A percentile compares a stretch with the other conserved stretches of the same genome.
Conservation (phyloP, 1,140 invertebrate genomes). For the Apis laboriosa region DNA sequence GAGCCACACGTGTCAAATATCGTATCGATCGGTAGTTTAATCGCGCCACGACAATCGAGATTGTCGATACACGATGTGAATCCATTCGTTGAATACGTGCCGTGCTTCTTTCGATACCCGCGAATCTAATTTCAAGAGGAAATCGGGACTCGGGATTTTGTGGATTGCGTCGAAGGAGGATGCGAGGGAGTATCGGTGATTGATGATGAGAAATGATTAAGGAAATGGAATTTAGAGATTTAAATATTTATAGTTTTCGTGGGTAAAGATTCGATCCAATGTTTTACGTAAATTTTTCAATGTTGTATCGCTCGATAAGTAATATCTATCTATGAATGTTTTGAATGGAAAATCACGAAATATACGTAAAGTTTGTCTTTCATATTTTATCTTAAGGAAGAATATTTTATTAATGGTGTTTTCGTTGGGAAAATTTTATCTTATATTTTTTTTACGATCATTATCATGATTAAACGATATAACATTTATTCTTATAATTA, state of each 20-base stretch:
- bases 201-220: neutral
- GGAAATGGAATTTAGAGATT: neutral
- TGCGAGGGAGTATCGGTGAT: neutral
- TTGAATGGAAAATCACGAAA: no score
- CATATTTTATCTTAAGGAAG: no score
- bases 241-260: neutral
- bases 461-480: no score
- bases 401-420: no score
- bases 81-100: neutral
- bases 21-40: slow-evolving; percentile 33
- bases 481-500: neutral
- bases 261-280: no score
- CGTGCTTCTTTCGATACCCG: neutral
- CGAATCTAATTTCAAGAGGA: neutral
- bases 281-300: no score
- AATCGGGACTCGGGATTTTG: no score
- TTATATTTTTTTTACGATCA: no score
- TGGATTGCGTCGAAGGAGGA: neutral
- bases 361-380: no score
- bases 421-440: no score
- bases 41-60: slow-evolving; percentile 9
- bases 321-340: no score
- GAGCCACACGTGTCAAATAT: slow-evolving; percentile 3
- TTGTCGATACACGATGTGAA: neutral
- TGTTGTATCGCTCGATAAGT: no score